Conservation (phyloP, 2,113 vertebrate species). For the Elgaria multicarinata region DNA sequence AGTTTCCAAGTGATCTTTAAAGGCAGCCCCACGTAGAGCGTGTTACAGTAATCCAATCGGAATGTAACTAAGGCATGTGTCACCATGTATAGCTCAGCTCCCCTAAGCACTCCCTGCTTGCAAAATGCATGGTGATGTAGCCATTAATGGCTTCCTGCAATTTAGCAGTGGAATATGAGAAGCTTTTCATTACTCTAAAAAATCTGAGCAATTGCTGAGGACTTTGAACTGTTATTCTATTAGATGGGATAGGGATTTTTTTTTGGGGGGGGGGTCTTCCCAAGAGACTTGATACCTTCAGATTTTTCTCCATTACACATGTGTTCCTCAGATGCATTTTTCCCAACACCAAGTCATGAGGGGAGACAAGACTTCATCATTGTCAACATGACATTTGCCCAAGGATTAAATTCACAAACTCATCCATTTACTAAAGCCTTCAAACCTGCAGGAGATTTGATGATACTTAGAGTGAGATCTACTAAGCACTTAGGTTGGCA, state of each 20-base stretch:
- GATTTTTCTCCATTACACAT: neutral
- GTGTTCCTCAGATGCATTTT: neutral
- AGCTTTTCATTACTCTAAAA: neutral
- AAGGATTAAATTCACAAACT: neutral
- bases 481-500: neutral
- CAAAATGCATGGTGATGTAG: neutral
- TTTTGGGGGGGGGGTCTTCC: rapidly evolving
- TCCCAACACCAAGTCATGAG: neutral
- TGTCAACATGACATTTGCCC: neutral
- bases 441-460: neutral
- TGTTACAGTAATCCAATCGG: no score
- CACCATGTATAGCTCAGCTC: no score
- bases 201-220: neutral
- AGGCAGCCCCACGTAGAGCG: no score
- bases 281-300: neutral
- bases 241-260: rapidly evolving
- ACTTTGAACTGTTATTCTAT: neutral
- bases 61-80: no score
- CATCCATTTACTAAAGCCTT: constrained; percentile 13
- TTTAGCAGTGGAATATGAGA: neutral
- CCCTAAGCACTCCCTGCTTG: neutral
- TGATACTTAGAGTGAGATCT: neutral
- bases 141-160: no score
- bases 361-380: neutral
- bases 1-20: no score